Conservation (phyloP, 2,797 vertebrate species). For the Semaprochilodus insignis region DNA sequence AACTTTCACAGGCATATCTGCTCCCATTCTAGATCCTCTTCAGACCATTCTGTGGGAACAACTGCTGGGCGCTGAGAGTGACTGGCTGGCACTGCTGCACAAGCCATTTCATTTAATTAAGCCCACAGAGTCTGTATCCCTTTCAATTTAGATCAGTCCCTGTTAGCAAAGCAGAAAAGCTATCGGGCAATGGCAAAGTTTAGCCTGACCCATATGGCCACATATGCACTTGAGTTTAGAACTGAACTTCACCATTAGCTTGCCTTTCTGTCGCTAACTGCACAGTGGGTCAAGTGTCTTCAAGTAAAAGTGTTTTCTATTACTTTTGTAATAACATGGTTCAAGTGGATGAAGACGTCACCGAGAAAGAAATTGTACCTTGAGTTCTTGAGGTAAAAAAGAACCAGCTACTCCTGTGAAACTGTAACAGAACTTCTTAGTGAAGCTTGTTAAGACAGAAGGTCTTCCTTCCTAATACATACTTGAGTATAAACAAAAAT, state of each 20-base stretch:
- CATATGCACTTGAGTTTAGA: background rate
- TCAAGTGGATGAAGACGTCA: background rate
- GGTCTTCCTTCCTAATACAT: no score
- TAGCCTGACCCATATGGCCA: background rate
- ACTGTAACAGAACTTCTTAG: background rate
- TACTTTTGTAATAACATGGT: background rate
- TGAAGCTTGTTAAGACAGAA: no score
- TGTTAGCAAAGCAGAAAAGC: slow-evolving; percentile 1
- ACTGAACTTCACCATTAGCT: background rate
- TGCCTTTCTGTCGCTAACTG: background rate
- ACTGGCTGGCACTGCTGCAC: slow-evolving; percentile 25
- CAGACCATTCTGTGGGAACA: background rate
- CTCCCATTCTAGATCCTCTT: slow-evolving; percentile 2
- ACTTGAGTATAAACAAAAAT: no score
- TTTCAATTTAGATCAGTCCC: slow-evolving; percentile 12
- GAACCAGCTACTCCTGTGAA: background rate
- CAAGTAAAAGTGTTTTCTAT: background rate
- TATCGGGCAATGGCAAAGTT: background rate
- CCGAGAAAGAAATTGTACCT: background rate
- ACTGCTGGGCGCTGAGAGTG: background rate
- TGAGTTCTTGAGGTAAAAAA: no score
- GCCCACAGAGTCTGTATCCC: slow-evolving; percentile 11
- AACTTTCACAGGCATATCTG: slow-evolving; percentile 7
- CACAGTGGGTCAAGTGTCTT: background rate
- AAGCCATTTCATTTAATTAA: slow-evolving; percentile 30